Evolutionary conservation across 2,888 invertebrate species (phyloP).

Genomic region (Portevinia maculata): DNA sequence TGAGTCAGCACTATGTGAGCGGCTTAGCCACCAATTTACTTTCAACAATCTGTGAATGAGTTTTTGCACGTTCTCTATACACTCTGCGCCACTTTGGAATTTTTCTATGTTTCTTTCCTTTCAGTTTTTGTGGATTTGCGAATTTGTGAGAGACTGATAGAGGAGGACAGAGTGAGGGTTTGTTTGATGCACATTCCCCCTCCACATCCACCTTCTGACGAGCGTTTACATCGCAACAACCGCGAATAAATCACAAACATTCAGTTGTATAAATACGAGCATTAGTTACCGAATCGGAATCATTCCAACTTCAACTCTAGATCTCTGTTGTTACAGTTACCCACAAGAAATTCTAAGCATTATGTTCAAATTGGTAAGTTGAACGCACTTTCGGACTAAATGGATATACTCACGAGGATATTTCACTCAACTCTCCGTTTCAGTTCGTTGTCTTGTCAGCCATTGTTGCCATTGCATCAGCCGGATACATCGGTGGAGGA

Average conservation of each 20-base stretch:
- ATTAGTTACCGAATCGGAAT: slow-evolving; percentile 78
- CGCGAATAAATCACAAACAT: slow-evolving; percentile 56
- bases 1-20: slow-evolving; percentile 50
- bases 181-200: slow-evolving; percentile 30
- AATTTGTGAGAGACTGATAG: slow-evolving; percentile 42
- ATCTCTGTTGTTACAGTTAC: slow-evolving; percentile 76
- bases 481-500: slow-evolving; percentile 80
- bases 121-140: slow-evolving; percentile 43
- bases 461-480: slow-evolving; percentile 82
- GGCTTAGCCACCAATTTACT: slow-evolving; percentile 45
- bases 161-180: slow-evolving; percentile 69
- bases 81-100: slow-evolving; percentile 27
- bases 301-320: slow-evolving; percentile 80
- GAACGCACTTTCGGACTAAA: slow-evolving; percentile 25
- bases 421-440: slow-evolving; percentile 41
- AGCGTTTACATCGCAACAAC: slow-evolving; percentile 47
- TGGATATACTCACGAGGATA: slow-evolving; percentile 75
- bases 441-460: slow-evolving; percentile 82
- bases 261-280: slow-evolving; percentile 81
- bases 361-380: slow-evolving; percentile 83
- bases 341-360: slow-evolving; percentile 75
- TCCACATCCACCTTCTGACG: slow-evolving; percentile 39
- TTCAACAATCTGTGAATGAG: slow-evolving; percentile 54
- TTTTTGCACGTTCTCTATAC: slow-evolving; percentile 13
- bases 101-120: slow-evolving; percentile 66